Percentiles rank a stretch among this genome's conserved stretches.
Conservation (phyloP, 1,140 invertebrate species). For the Bradynema listronoti region DNA sequence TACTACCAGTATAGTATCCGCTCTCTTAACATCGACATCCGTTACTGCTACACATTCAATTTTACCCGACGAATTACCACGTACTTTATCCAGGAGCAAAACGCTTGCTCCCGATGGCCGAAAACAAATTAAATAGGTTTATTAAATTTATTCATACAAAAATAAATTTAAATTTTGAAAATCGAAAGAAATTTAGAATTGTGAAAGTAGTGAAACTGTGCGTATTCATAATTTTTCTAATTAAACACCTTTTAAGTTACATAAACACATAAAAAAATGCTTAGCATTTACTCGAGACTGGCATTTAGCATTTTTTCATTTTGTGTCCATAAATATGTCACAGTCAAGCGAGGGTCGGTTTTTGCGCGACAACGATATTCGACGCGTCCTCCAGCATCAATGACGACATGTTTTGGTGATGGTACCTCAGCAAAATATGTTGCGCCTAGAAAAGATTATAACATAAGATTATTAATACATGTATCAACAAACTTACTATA, state of each 20-base stretch:
- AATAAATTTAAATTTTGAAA: no score
- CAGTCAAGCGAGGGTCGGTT: slow-evolving; percentile 70
- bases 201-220: no score
- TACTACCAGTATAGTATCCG: slow-evolving; percentile 63
- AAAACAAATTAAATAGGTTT: no score
- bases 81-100: slow-evolving; percentile 83
- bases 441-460: slow-evolving; percentile 32
- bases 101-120: slow-evolving; percentile 70
- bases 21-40: slow-evolving; percentile 73
- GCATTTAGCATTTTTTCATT: slow-evolving; percentile 68
- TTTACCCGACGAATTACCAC: slow-evolving; percentile 82
- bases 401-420: slow-evolving; percentile 77
- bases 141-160: no score
- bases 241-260: no score
- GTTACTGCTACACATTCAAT: slow-evolving; percentile 93
- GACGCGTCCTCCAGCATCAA: slow-evolving; percentile 76
- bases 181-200: no score
- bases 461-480: slow-evolving; percentile 5
- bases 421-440: slow-evolving; percentile 53
- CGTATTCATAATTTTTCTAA: no score
- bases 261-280: no score
- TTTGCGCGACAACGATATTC: slow-evolving; percentile 88
- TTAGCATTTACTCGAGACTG: no score
- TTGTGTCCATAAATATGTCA: slow-evolving; percentile 79
- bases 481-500: slow-evolving; percentile 65